Evolutionary conservation across 2,888 invertebrate genomes (phyloP).

Genomic region (Philonicus albiceps): DNA sequence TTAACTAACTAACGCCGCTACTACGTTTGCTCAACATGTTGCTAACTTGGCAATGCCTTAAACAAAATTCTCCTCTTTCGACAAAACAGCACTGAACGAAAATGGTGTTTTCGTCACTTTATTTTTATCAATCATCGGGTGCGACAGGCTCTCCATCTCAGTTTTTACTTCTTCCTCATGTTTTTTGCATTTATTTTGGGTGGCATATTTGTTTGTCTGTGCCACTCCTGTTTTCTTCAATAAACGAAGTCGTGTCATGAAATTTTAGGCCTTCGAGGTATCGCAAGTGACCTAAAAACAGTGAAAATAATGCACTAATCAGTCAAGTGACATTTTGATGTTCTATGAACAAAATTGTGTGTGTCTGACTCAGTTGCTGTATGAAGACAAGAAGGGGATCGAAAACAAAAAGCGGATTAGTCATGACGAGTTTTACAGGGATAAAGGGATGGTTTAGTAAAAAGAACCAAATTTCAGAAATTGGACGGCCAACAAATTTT

Average conservation of each 20-base stretch:
- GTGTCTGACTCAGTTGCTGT: conserved; percentile 30
- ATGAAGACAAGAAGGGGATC: background rate
- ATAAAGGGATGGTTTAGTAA: conserved; percentile 61
- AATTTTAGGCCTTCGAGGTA: background rate
- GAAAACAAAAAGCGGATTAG: conserved; percentile 15
- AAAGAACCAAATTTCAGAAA: conserved; percentile 64
- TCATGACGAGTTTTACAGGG: conserved; percentile 59
- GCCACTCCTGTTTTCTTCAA: conserved; percentile 49
- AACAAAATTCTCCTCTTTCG: background rate
- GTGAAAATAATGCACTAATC: conserved; percentile 40
- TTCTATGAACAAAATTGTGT: background rate
- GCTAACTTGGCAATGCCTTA: background rate
- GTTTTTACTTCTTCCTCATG: conserved; percentile 27
- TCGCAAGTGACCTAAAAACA: background rate
- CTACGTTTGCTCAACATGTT: background rate
- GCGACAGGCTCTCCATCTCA: background rate
- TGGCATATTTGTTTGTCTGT: conserved; percentile 44
- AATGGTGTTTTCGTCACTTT: conserved; percentile 44
- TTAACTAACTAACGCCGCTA: too few species aligned
- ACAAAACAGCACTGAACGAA: conserved; percentile 23
- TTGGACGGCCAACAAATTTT: conserved; percentile 86
- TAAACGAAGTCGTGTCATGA: background rate
- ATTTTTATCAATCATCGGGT: conserved; percentile 47
- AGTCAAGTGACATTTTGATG: background rate
- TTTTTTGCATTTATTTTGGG: conserved; percentile 40